Evolutionary conservation across 2,888 invertebrate species (phyloP), one percentile per base, ranked within the genome.

Genomic region (Philereme transversata): DNA sequence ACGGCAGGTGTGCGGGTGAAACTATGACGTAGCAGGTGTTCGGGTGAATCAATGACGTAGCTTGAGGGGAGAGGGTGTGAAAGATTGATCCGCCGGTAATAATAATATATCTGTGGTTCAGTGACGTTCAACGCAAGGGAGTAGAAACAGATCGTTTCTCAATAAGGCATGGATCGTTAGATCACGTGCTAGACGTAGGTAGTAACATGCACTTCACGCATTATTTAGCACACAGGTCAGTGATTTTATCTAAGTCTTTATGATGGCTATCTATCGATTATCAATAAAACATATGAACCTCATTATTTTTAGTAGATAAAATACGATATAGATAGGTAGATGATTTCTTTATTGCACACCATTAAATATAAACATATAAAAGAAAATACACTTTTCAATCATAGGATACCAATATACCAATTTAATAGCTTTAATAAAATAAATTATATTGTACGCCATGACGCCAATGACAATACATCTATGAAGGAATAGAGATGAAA

Each of bases 31-130:
- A 70, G 71, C 62, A 67, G 75, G 69, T 68, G 68, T 70, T 70
- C 71, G 78, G 70, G 75, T 78, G 64, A 75, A 82, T 80, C 79
- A 69, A 79, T 90, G 90, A 90, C 90, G 90, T 88, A 77, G 68
- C 65, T 59, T 8, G 57, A 54, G 61, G 70, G 67, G 70, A 65
- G 68, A 71, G 74, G 76, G 73, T 76, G 73, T 76, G 69, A 63
- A 75, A 67, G 68, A 73, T 67, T 58, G 47, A 88, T 88, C 82
- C 66, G 50, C 70, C 70, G 70, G 65, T 75, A 77, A 79, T 84
- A 81, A 77, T 79, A 82, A n/a, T 80, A 77, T 79, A 75, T 72
- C 68, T 75, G 67, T 77, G 76, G 83, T 80, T 84, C 83, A 84
- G 81, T 87, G 88, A 84, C 84, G 88, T 81, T 78, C 45, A 83